These are phyloP conservation scores for Pseudomugil tenellus DNA, from an alignment of 2,797 vertebrate species.

Conservation along the genomic window DNA sequence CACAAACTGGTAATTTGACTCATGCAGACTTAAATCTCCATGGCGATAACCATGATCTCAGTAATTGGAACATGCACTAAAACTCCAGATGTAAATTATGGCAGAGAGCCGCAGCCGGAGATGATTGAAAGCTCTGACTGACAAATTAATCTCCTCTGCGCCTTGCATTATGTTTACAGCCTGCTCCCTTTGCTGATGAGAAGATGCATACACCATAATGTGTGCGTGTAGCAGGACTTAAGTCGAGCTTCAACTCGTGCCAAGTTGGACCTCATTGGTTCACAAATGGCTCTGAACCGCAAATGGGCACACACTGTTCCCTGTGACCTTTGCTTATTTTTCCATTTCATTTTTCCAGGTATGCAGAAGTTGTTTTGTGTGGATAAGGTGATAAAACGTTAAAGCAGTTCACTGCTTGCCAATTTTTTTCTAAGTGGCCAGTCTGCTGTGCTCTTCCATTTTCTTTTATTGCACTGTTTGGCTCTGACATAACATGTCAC, in stretches of 20 bases:
- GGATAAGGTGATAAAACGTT: slow-evolving; percentile 41
- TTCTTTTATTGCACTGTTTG: slow-evolving; percentile 48
- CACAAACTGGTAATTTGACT: slow-evolving; percentile 45
- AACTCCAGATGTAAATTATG: slow-evolving; percentile 58
- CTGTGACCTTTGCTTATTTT: slow-evolving; percentile 19
- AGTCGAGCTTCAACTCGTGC: slow-evolving; percentile 13
- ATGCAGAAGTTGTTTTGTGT: slow-evolving; percentile 41
- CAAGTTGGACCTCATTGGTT: slow-evolving; percentile 18
- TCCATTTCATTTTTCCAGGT: slow-evolving; percentile 24
- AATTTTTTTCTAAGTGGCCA: slow-evolving; percentile 30
- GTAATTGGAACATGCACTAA: slow-evolving; percentile 69
- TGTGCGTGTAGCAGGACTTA: slow-evolving; percentile 16
- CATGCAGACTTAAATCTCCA: slow-evolving; percentile 43
- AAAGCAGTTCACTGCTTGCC: slow-evolving; percentile 41
- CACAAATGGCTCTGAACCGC: slow-evolving; percentile 1
- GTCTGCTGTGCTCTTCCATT: slow-evolving; percentile 42
- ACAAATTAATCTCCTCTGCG: slow-evolving; percentile 50
- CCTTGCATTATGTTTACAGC: slow-evolving; percentile 38
- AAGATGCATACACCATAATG: slow-evolving; percentile 20
- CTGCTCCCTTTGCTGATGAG: slow-evolving; percentile 16
- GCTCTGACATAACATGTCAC: slow-evolving; percentile 52
- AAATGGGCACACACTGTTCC: slow-evolving; percentile 14
- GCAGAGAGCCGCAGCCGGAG: slow-evolving; percentile 28
- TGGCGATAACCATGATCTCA: slow-evolving; percentile 45
- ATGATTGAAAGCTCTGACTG: slow-evolving; percentile 59